Base-by-base conservation (phyloP, 2,113 vertebrate genomes). In the Takifugu flavidus region DNA sequence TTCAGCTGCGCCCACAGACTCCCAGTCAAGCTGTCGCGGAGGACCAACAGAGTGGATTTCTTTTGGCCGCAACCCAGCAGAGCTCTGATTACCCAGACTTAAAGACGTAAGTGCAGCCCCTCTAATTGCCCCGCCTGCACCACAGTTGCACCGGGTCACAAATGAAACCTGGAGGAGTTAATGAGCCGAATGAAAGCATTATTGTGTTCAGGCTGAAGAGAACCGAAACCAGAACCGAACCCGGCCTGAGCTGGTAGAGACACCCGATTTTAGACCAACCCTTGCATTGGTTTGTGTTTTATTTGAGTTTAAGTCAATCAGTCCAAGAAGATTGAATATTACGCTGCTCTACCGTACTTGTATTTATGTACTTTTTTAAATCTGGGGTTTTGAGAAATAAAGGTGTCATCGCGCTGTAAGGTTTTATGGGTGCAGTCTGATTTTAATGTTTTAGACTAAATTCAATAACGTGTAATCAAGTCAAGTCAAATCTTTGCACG, bases 131-230 rank as follows among this genome's bases (percentile, higher is more conserved):
- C 29, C 31, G 49, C 15, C 45, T n/a, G 53, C 27, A 27, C 63
- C 53, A 34, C 43, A 26, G 25, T n/a, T 67, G 2, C 12, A 56
- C 43, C 46, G 66, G 31, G 52, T 65, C 2, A 0, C 58, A 76
- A 70, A 62, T 50, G 53, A 5, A 45, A 68, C 56, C 1, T 52
- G 31, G 1, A 57, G 46, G 46, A 53, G 29, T 60, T 56, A 59
- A 62, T 50, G 56, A 61, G 55, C 13, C 47, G 62, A 53, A 74
- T 67, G 49, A 71, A 74, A 49, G 13, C 20, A 8, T 25, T 62
- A 39, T 66, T 55, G 45, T 53, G 53, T 53, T 70, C 31, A 46
- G 15, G 25, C 49, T 65, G 29, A 26, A 56, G 43, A 25, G 47
- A 15, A 45, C 42, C 31, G 46, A 7, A 57, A 14, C 31, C 12